Base-by-base conservation (phyloP, 2,113 vertebrate genomes). In the Mystacornis crossleyi region DNA sequence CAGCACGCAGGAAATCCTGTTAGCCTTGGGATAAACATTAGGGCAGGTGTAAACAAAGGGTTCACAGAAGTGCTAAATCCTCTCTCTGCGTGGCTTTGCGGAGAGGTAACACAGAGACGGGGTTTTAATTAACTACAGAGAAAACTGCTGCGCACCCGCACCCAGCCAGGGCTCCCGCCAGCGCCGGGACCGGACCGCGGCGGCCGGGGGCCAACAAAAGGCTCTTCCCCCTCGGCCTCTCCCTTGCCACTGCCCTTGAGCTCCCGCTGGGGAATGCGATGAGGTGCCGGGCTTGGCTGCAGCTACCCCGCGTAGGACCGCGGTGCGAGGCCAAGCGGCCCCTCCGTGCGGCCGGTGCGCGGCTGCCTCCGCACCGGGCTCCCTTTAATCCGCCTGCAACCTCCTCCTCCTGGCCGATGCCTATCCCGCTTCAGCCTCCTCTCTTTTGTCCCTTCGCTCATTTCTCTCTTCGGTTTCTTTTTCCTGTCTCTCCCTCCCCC, bases 11-110 rank as follows among this genome's bases (percentile, higher is more conserved):
- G 86, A 83, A 97, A 97, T 92, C 95, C 89, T 55, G 90, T 95
- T 96, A 94, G 86, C 86, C 60, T 19, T 3, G 72, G 80, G 94
- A 95, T 92, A 97, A 96, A 83, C 96, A 67, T 83, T 60, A 62
- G 69, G 69, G 73, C 92, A 82, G 87, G 93, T 77, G 89, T 95
- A 95, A 96, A 96, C 93, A 97, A 96, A 94, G 90, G 91, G 81
- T 65, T 74, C 93, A 66, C 81, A 1, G 75, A 74, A 94, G 78
- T 36, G 85, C 81, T 88, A 90, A 95, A 92, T 91, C 91, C 95
- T 9, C 36, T 43, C 42, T 19, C 70, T 12, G 3, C 29, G 10
- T 19, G 53, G 90, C 85, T 72, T 16, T 23, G 78, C 36, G 31
- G 24, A 60, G 29, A 40, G 34, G 40, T 14, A 31, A 31, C 10